A percentile compares a stretch with the other conserved stretches of the same genome.
Evolutionary conservation across 2,797 vertebrate species (phyloP).

Genomic region (Peromyscus eremicus): DNA sequence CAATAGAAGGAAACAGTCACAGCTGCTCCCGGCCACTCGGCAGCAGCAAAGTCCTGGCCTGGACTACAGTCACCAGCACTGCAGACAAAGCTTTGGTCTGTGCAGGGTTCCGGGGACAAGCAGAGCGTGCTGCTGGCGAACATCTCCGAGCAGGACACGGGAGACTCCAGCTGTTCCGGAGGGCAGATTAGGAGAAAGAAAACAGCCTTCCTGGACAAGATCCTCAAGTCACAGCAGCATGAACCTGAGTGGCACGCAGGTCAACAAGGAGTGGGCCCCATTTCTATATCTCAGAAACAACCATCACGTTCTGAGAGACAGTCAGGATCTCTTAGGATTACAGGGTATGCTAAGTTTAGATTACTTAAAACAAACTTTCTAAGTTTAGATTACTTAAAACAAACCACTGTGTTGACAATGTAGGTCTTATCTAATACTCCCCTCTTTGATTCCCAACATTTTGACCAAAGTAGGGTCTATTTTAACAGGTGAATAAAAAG

Average conservation of each 20-base stretch:
- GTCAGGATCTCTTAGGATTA: not conserved
- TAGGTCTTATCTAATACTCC: slow-evolving; percentile 38
- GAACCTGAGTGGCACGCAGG: not conserved
- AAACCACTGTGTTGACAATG: slow-evolving; percentile 27
- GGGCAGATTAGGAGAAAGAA: not conserved
- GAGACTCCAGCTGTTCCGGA: slow-evolving; percentile 51
- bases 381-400: slow-evolving; percentile 56
- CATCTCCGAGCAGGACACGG: slow-evolving; percentile 77
- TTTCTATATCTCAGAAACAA: slow-evolving; percentile 38
- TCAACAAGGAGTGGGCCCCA: not conserved
- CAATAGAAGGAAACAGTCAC: slow-evolving; percentile 77
- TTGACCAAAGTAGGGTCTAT: slow-evolving; percentile 12
- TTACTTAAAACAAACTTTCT: slow-evolving; percentile 61
- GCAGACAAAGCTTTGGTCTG: slow-evolving; percentile 87
- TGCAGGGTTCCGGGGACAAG: slow-evolving; percentile 80
- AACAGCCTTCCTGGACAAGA: not conserved
- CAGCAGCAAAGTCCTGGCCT: slow-evolving; percentile 86
- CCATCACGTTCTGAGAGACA: not conserved
- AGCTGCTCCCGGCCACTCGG: slow-evolving; percentile 82
- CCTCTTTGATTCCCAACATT: slow-evolving; percentile 62
- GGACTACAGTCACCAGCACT: slow-evolving; percentile 87
- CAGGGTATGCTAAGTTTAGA: not conserved
- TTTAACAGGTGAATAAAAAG: slow-evolving; percentile 31
- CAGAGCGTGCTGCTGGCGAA: slow-evolving; percentile 84
- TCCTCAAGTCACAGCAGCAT: not conserved